phyloP scores from a whole-genome alignment of 30 jellyfish, hydroid and myxozoan genomes.

The Mastigias papua region DNA sequence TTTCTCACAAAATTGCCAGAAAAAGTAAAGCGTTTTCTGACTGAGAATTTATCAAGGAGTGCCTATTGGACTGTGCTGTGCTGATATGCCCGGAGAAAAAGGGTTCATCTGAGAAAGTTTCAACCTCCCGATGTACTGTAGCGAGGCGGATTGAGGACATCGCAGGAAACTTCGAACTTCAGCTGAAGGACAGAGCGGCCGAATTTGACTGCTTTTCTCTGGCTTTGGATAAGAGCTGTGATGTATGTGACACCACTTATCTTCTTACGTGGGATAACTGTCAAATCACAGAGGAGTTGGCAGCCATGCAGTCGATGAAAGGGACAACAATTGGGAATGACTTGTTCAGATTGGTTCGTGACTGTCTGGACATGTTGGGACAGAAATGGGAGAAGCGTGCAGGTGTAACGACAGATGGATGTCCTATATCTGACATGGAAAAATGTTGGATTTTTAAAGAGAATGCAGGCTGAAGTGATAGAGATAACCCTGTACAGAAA shows the following conservation, averaged over 20 bases:
- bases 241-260: constrained; percentile 8
- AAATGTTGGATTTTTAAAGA: constrained; percentile 6
- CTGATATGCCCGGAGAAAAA: background rate
- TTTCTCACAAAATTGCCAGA: constrained; percentile 4
- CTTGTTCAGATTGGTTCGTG: constrained; percentile 20
- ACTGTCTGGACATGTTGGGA: constrained; percentile 26
- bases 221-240: constrained; percentile 26
- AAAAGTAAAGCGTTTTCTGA: background rate
- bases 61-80: background rate
- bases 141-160: constrained; percentile 28
- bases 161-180: constrained; percentile 17
- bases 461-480: background rate
- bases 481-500: background rate
- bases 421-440: constrained; percentile 28
- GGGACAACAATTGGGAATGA: constrained; percentile 57
- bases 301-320: constrained; percentile 41
- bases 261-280: constrained; percentile 19
- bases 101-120: background rate
- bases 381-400: constrained; percentile 34
- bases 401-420: constrained; percentile 34
- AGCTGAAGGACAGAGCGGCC: constrained; percentile 16
- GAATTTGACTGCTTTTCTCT: constrained; percentile 1
- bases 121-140: background rate
- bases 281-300: constrained; percentile 38
- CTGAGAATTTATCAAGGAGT: background rate